These are phyloP conservation scores for Hemitrygon akajei DNA, from an alignment of 2,797 vertebrate genomes.

Conservation along the genomic window DNA sequence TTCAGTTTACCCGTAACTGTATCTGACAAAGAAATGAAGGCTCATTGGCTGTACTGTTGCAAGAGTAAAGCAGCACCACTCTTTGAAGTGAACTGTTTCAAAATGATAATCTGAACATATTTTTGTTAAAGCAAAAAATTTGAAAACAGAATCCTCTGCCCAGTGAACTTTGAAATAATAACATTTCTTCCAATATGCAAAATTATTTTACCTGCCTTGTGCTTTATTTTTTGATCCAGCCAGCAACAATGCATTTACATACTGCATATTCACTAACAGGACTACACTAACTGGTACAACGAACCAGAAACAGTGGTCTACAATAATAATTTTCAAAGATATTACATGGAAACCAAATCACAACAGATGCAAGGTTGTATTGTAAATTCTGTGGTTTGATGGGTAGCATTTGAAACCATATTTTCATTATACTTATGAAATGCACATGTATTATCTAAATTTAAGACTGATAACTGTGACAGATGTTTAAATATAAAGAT, in stretches of 20 bases:
- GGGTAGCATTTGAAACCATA: not conserved
- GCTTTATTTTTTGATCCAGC: not conserved
- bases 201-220: not conserved
- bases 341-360: not conserved
- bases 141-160: conserved; percentile 3
- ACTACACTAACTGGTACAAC: not conserved
- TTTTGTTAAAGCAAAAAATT: not conserved
- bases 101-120: not conserved
- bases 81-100: not conserved
- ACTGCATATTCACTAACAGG: not conserved
- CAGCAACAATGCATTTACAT: not conserved
- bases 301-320: not conserved
- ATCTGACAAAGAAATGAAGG: conserved; percentile 41
- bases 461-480: not conserved
- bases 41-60: conserved; percentile 46
- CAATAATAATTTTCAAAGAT: not conserved
- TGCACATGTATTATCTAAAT: not conserved
- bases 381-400: not conserved
- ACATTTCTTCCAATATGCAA: not conserved
- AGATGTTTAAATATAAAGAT: not conserved
- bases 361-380: not conserved
- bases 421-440: not conserved
- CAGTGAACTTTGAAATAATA: not conserved
- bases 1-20: conserved; percentile 49
- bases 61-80: conserved; percentile 38